Evolutionary conservation across 2,797 vertebrate genomes (phyloP).

Genomic region (Chaetodon trifasciatus): DNA sequence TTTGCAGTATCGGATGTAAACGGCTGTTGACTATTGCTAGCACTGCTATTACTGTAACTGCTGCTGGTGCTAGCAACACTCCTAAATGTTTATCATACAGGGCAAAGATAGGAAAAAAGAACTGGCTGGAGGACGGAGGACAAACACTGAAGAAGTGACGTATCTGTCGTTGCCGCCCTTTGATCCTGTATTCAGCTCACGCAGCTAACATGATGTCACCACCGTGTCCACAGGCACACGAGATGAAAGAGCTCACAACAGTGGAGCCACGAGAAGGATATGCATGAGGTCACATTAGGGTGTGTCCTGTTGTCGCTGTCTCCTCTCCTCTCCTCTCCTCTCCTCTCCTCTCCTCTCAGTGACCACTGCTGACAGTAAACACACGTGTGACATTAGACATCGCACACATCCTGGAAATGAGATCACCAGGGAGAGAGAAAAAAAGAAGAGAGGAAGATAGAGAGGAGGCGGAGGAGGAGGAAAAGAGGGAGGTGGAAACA

Average conservation of each 20-base stretch:
- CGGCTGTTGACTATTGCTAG: not conserved
- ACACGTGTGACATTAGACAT: conserved; percentile 55
- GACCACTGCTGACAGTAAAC: conserved; percentile 54
- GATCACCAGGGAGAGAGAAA: conserved; percentile 50
- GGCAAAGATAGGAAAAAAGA: too few species aligned
- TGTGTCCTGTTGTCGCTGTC: conserved; percentile 59
- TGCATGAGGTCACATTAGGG: conserved; percentile 66
- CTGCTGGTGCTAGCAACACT: not conserved
- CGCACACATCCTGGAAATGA: conserved; percentile 77
- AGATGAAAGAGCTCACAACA: conserved; percentile 35
- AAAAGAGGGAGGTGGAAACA: conserved; percentile 24
- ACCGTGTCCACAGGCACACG: conserved; percentile 7
- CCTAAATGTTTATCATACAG: too few species aligned
- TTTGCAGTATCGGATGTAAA: not conserved
- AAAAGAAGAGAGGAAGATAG: not conserved
- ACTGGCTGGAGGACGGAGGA: not conserved
- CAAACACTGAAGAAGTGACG: not conserved
- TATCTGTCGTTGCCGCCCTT: conserved; percentile 39
- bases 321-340: not conserved
- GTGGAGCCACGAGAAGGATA: conserved; percentile 27
- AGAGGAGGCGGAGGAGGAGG: conserved; percentile 16
- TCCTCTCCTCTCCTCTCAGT: conserved; percentile 1
- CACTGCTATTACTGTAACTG: too few species aligned
- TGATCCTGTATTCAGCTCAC: conserved; percentile 69
- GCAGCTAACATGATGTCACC: conserved; percentile 69